Evolutionary conservation across 2,113 vertebrate species (phyloP), one percentile per base, ranked within the genome.

Genomic region (Carlito syrichta): DNA sequence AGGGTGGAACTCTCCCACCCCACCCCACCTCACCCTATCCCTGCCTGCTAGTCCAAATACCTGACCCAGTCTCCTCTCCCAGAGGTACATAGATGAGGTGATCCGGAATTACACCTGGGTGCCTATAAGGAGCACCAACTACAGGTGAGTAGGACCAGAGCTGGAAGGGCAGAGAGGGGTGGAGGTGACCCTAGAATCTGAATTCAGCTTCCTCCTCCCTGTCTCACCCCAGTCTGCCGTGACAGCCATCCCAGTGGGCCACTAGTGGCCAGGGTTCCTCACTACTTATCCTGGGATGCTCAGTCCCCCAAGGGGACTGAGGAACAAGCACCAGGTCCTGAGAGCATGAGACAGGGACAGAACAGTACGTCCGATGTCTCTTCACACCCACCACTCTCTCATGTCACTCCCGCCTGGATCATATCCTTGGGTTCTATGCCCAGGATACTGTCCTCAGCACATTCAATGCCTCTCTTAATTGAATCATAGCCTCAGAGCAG

Each of bases 61-160:
- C 95, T 98, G 97, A 98, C 86, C 8, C 54, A 32, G 87, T 85
- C 79, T 91, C 83, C 94, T 97, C 93, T 97, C 81, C 7, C 98
- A 99, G 99, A 99, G 99, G 96, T 99, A 99, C 98, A 99, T 99
- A 63, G 99, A 99, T 0, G 99, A 99, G 97, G 99, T 99, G 63
- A 95, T 98, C 62, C 98, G 99, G 94, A 99, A 99, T 11, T 99
- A 99, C 98, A 99, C 99, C 0, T 99, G 99, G 99, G 99, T 99
- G 9, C 99, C 99, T 62, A 99, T 99, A 97, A 98, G 99, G 62
- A 99, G 99, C 96, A 99, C 99, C 93, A 99, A 99, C 98, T 99
- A 99, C 99, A 99, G 99, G 99, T 99, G 97, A 98, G 98, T 56
- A 95, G 10, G 0, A 66, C 50, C 54, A 22, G 35, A 50, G 62